Evolutionary conservation across 2,888 invertebrate genomes (phyloP), one percentile per base, ranked within the genome.

Genomic region (Trisateles emortualis): DNA sequence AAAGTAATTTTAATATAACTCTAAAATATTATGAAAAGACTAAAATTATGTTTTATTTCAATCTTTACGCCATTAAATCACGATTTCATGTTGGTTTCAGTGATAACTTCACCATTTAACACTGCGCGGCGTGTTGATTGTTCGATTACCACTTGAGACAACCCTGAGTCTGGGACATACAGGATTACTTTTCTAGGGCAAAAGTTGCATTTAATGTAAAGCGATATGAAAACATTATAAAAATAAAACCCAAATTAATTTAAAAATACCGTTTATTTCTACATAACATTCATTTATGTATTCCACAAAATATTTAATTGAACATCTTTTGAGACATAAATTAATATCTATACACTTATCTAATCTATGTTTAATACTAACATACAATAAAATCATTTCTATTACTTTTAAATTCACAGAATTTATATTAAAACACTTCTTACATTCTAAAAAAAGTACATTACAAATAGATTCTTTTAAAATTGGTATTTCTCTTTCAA

Each of bases 251-350:
- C 19, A 29, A 11, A 24, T 39, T 44, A 14, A 29, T 60, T 68
- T 43, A 42, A 60, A 68, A 71, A 71, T 71, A 67, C 59, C 43
- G 26, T 69, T 72, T 74, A 67, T 62, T 62, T 72, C 69, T 74
- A 69, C 67, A 50, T 64, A 52, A 72, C 68, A 76, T 71, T 68
- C 58, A 76, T 55, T 64, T 61, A 70, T 64, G 59, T 56, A 59
- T 60, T 45, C 72, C 68, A 74, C 59, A 62, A 62, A 68, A 66
- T 61, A 67, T 62, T 52, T 62, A 64, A 74, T 68, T 68, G 59
- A 73, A 68, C 68, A 68, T 72, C 51, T 65, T 60, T 51, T 57
- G 36, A 56, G 50, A 61, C 56, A 58, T 64, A 53, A 64, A 64
- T 58, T 49, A 63, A 9, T 11, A 46, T 52, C 42, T 55, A 52